Base-by-base conservation (phyloP, 2,888 invertebrate species). In the Tridacna crocea region DNA sequence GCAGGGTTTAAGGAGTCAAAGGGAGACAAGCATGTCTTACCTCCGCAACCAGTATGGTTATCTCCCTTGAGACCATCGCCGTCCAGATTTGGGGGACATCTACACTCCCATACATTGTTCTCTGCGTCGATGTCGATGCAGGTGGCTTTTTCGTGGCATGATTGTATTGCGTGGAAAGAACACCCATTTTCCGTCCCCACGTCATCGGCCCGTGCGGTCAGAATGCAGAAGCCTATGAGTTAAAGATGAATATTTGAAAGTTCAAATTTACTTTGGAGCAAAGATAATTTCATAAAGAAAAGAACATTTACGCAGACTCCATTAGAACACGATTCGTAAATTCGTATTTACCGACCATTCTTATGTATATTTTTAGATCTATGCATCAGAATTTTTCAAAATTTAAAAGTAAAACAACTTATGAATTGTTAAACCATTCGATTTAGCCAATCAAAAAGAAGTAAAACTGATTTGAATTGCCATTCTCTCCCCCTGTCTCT, bases 11-110 rank as follows among this genome's bases (percentile, higher is more conserved):
- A 36, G 36, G 3, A 36, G 36, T 36, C 8, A 8, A 36, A 36
- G 36, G 36, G 48, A 51, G 15, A 46, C 22, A 3, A 36, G 46
- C 27, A 36, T 48, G 63, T 60, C 82, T 58, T 84, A 87, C 87
- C 60, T 66, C 75, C 75, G 78, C 86, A 86, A 26, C 86, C 86
- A 15, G 84, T 83, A 22, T 70, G 46, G n/a, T 68, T 68, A 8
- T 70, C 70, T 70, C 70, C 70, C 60, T 83, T 84, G 10, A 77
- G 60, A 8, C 87, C 88, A 36, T 88, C 87, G 0, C 88, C 88
- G 4, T 65, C 63, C 15, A 73, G 48, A 15, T 66, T 63, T 0
- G 27, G 66, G 11, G 74, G 77, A 47, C 87, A 85, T 4, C 55
- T 48, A 55, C 88, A 88, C 24, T 73, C 61, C 60, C 68, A 78